phyloP scores from a whole-genome alignment of 2,888 invertebrate species.

The Acanthacorydalis orientalis region DNA sequence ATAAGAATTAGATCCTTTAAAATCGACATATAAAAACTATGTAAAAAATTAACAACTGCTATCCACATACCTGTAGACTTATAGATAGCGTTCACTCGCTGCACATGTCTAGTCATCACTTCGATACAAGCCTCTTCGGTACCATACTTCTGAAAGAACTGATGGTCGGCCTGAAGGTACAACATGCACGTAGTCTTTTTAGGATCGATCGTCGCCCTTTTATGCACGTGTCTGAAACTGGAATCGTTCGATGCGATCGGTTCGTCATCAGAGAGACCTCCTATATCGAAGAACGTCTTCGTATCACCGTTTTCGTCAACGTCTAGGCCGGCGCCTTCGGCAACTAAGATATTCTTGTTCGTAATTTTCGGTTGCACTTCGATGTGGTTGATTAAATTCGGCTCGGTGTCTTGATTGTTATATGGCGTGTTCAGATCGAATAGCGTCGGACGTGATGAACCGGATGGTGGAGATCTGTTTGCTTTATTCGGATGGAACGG shows the following conservation, averaged over 20 bases:
- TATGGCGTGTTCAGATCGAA: conserved; percentile 22
- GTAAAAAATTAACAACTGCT: background rate
- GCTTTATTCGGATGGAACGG: background rate
- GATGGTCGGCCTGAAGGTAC: conserved; percentile 90
- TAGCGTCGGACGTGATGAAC: conserved; percentile 11
- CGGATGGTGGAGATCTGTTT: too few species aligned
- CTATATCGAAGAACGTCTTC: background rate
- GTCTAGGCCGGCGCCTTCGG: background rate
- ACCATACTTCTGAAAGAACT: conserved; percentile 88
- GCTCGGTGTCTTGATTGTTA: conserved; percentile 20
- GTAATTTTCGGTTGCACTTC: conserved; percentile 13
- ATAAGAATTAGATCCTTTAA: too few species aligned
- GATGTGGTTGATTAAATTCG: conserved; percentile 13
- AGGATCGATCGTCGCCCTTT: conserved; percentile 59
- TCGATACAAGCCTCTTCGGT: conserved; percentile 90
- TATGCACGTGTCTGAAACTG: conserved; percentile 35
- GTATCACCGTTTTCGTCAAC: background rate
- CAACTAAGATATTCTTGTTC: too few species aligned
- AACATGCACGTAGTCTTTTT: conserved; percentile 88
- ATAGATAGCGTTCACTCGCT: conserved; percentile 80
- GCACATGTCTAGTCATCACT: conserved; percentile 87
- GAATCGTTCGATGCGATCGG: background rate
- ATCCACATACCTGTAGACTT: conserved; percentile 56
- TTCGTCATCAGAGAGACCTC: background rate
- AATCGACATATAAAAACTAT: background rate